Evolutionary conservation across 2,113 vertebrate genomes (phyloP).

Genomic region (Calonectris borealis): DNA sequence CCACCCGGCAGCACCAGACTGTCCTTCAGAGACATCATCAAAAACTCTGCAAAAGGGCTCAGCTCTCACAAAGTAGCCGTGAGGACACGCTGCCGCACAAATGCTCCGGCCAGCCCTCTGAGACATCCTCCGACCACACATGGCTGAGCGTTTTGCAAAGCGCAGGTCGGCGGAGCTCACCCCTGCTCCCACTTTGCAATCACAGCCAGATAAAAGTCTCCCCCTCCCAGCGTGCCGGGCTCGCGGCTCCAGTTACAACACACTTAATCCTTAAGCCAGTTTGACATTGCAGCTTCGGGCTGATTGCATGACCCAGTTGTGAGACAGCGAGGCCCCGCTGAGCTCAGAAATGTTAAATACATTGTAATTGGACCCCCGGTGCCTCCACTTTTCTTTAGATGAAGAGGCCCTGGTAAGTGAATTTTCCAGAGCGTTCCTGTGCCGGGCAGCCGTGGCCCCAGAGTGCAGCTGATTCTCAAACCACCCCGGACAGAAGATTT

Average conservation of each 20-base stretch:
- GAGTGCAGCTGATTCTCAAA: rapidly evolving
- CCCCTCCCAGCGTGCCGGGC: not conserved
- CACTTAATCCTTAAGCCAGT: slow-evolving; percentile 20
- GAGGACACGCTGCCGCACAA: not conserved
- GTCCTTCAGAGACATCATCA: not conserved
- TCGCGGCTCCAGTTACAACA: slow-evolving; percentile 37
- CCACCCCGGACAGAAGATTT: not conserved
- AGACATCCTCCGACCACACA: not conserved
- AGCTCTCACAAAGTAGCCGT: rapidly evolving
- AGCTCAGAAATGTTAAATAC: slow-evolving; percentile 35
- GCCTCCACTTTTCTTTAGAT: not conserved
- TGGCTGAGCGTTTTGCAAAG: not conserved
- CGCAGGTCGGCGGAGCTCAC: not conserved
- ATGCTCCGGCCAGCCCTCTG: rapidly evolving
- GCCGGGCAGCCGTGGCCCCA: rapidly evolving
- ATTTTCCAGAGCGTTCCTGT: not conserved
- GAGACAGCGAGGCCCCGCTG: slow-evolving; percentile 7
- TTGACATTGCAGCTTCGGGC: not conserved
- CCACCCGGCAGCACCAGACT: not conserved
- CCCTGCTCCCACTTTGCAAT: not conserved
- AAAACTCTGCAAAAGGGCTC: not conserved
- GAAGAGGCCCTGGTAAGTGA: not conserved
- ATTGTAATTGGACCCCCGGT: slow-evolving; percentile 22
- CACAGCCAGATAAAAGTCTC: not conserved
- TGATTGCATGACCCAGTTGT: slow-evolving; percentile 8